Evolutionary conservation across 2,113 vertebrate species (phyloP).

Genomic region (Mustela nigripes): DNA sequence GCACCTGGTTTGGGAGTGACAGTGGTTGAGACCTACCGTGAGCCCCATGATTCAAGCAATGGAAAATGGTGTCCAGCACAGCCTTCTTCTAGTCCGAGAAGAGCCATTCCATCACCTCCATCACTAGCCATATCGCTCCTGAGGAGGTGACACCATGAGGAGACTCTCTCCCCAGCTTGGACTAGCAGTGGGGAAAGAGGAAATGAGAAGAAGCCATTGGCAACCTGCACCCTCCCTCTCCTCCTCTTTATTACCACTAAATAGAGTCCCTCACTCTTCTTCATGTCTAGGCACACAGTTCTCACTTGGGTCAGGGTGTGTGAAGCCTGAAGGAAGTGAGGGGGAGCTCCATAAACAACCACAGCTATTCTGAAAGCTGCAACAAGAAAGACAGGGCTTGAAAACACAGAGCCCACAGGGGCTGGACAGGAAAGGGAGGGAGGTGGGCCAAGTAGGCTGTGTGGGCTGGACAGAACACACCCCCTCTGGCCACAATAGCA

Average conservation of each 20-base stretch:
- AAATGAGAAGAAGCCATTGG: fast-evolving
- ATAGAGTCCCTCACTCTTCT: neutral
- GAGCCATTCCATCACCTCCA: fast-evolving
- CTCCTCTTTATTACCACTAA: neutral
- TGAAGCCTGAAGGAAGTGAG: neutral
- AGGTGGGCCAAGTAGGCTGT: neutral
- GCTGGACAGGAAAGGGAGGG: neutral
- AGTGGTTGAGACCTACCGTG: neutral
- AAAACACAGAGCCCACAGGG: neutral
- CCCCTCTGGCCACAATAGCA: fast-evolving
- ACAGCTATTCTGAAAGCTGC: neutral
- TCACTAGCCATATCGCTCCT: fast-evolving
- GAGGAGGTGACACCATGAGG: fast-evolving
- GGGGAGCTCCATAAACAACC: neutral
- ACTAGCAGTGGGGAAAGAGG: no score
- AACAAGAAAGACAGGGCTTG: neutral
- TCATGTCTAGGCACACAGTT: fast-evolving
- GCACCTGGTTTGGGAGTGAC: neutral
- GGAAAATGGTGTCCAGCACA: neutral
- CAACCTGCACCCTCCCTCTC: fast-evolving
- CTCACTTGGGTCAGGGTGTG: neutral
- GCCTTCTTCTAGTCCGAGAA: fast-evolving
- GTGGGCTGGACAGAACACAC: neutral
- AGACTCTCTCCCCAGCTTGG: neutral
- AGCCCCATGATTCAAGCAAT: neutral